Base-by-base conservation (phyloP, 2,888 invertebrate genomes). In the Diarsia rubi region DNA sequence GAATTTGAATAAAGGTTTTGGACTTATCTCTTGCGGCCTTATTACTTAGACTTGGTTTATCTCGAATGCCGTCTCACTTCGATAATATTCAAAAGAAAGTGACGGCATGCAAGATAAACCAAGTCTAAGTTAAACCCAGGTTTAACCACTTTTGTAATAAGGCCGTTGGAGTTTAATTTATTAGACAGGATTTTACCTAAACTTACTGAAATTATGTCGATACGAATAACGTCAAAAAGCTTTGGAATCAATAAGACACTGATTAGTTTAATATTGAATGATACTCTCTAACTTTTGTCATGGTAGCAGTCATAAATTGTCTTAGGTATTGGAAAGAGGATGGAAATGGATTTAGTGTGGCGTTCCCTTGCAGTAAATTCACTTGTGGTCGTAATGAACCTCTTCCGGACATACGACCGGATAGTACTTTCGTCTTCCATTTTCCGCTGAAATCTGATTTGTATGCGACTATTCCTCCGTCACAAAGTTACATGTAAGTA, bases 361-460 rank as follows among this genome's bases (percentile, higher is more conserved):
- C 57, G 14, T 73, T 68, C 47, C 11, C 57, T 59, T 78, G 70
- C 57, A 63, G 31, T 54, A 24, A 45, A 66, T 45, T 59, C 37
- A 59, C 63, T 69, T 2, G 63, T 47, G 21, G 14, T 24, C 59
- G 49, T 83, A 83, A 83, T 49, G 83, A 83, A 83, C 73, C 69
- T 57, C 70, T 52, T 66, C 59, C 14, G 69, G 54, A 71, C 49
- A 60, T n/a, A 80, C 27, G 63, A 81, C 21, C n/a, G 57, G 67
- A 59, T 80, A 31, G 75, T 31, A 63, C n/a, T 49, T 69, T 52
- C n/a, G 11, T 69, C 67, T 76, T 60, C 12, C 6, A 69, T 81
- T 81, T 72, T 69, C 52, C 45, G 14, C 52, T 57, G 8, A 59
- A 81, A 67, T 81, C 70, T 64, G 24, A 81, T 75, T 79, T 70